These are phyloP conservation scores for Psilopogon haemacephalus DNA, from an alignment of 2,113 vertebrate genomes.

Conservation along the genomic window DNA sequence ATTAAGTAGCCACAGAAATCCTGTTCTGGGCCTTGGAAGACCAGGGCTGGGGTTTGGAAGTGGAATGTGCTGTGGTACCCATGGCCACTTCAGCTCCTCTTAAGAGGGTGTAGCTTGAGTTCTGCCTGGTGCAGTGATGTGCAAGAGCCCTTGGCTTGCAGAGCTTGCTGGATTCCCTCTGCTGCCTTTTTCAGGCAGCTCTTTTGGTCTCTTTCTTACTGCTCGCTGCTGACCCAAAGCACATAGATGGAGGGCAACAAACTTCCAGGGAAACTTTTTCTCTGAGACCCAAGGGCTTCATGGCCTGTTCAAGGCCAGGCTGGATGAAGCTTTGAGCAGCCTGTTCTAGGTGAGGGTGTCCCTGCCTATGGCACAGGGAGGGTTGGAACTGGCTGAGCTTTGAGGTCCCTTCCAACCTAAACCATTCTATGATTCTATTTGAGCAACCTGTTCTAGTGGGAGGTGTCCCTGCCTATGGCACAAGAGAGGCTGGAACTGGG, in stretches of 20 bases:
- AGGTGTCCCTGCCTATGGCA: too few species aligned
- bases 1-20: neutral
- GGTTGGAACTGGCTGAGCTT: too few species aligned
- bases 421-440: too few species aligned
- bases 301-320: too few species aligned
- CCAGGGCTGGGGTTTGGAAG: neutral
- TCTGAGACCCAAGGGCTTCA: neutral
- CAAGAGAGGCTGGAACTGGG: too few species aligned
- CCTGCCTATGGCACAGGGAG: too few species aligned
- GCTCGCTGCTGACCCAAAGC: neutral
- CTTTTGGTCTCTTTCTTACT: neutral
- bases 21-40: neutral
- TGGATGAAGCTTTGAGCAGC: too few species aligned
- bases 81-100: neutral
- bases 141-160: neutral
- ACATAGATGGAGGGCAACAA: neutral
- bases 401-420: too few species aligned
- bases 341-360: too few species aligned
- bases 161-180: neutral
- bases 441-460: too few species aligned
- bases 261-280: neutral
- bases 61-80: accelerated
- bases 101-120: neutral
- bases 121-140: accelerated
- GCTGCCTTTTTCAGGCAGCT: neutral